Evolutionary conservation across 2,888 invertebrate species (phyloP).

Genomic region (Epiblema foenella): DNA sequence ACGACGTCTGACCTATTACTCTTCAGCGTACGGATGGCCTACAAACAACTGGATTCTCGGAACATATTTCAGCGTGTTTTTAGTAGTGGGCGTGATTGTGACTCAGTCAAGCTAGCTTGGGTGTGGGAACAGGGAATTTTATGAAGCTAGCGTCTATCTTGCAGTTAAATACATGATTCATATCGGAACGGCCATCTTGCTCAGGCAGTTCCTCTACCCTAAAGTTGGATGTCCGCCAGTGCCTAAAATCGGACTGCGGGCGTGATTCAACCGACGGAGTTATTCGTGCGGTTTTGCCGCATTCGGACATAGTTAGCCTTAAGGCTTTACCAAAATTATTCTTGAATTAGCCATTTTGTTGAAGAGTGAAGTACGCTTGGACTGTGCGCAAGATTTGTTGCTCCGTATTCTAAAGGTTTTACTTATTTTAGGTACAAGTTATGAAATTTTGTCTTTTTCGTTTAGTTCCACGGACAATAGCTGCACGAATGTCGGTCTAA

Average conservation of each 20-base stretch:
- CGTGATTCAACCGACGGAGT: constrained; percentile 68
- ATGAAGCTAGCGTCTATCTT: constrained; percentile 65
- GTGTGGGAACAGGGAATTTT: constrained; percentile 71
- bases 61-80: constrained; percentile 67
- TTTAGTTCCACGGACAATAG: background rate
- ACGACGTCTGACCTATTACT: constrained; percentile 60
- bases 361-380: constrained; percentile 1
- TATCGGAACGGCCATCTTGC: constrained; percentile 66
- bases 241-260: constrained; percentile 70
- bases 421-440: background rate
- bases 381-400: constrained; percentile 12
- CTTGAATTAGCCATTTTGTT: constrained; percentile 6
- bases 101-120: constrained; percentile 68
- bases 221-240: constrained; percentile 75
- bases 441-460: constrained; percentile 1
- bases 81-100: constrained; percentile 76
- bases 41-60: constrained; percentile 57
- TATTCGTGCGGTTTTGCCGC: constrained; percentile 64
- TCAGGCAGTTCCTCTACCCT: constrained; percentile 60
- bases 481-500: constrained; percentile 25
- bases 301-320: constrained; percentile 50
- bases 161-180: constrained; percentile 63
- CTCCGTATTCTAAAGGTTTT: background rate
- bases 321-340: constrained; percentile 15
- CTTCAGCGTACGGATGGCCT: constrained; percentile 53